Base-by-base conservation (phyloP, 2,797 vertebrate genomes). In the Neosalanx taihuensis region DNA sequence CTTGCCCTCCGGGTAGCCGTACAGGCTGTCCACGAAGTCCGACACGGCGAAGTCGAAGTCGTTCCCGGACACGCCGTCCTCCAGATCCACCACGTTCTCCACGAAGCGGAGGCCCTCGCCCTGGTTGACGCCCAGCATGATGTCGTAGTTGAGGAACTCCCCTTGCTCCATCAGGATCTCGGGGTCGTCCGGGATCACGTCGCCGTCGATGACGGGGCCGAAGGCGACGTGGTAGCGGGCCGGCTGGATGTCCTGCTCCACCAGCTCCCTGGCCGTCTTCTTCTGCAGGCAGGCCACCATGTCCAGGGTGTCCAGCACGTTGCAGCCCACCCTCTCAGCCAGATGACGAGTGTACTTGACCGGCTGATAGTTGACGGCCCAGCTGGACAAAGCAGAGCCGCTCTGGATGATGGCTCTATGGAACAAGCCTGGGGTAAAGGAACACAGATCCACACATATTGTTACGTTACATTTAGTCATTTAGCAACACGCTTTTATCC, bases 141-240 rank as follows among this genome's bases (percentile, higher is more conserved):
- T 99, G 78, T 99, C 98, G 0, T 99, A 99, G 87, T 99, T 99
- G 70, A 99, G 96, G 87, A 99, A 99, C 89, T 99, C 98, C 23
- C 98, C 98, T 87, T 99, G 98, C 86, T 99, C 97, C 98, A 99
- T 99, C 69, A 99, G 93, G 83, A 99, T 98, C 88, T 99, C 97
- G 0, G 98, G 98, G 87, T 99, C 98, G 0, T 99, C 98, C 0
- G 98, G 98, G 86, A 99, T 99, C 80, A 99, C 97, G n/a, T 99
- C 98, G 3, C 98, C 98, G 0, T 99, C 98, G 0, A 99, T 99
- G 76, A 99, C 97, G 0, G 98, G 98, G 31, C 98, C 98, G 0
- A 99, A 99, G 76, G 98, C 97, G 82, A 99, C 96, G 0, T 98
- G 97, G 92, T 99, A 99, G 60, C 96, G 94, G 0, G 96, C 97